Evolutionary conservation across 2,113 vertebrate genomes (phyloP), one percentile per base, ranked within the genome.

Genomic region (Dromiciops gliroides): DNA sequence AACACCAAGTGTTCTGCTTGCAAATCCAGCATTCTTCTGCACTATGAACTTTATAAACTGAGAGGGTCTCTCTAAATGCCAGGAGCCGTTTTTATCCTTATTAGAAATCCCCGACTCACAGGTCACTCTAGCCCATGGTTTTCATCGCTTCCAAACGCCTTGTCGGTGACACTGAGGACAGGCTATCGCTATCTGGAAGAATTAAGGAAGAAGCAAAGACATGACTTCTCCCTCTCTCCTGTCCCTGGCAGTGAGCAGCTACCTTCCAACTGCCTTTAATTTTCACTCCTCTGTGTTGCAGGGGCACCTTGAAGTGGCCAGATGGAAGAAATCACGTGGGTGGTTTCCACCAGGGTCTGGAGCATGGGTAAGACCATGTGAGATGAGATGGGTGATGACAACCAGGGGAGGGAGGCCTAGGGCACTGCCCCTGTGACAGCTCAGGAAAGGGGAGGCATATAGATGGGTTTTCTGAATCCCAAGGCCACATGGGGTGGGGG

Each of bases 291-390:
- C 94, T 92, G 6, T 89, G 25, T 98, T 97, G 22, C 97, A 99
- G 99, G 95, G 99, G 99, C 24, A 98, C 98, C 0, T 92, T 99
- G 93, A 99, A 98, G 93, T 99, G 99, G 99, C 98, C 95, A 0
- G 95, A 98, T 0, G 99, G 99, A 8, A 97, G 91, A 91, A 98
- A 98, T 96, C 98, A 99, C 0, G 98, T 98, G 0, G 99, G 99
- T 0, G 94, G 98, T 28, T 99, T 99, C 98, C 96, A 31, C 92
- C 95, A 97, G 1, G 99, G 99, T n/a, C 96, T 98, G 97, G 98
- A 99, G 95, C 98, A 99, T 0, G 99, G 99, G 99, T 99, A 50
- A 98, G 98, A 53, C 49, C 28, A 90, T 3, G 0, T 5, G 37
- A 22, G 89, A 44, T 44, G 67, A 67, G 56, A 37, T 14, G 28